Percentiles rank a stretch among this genome's conserved stretches.
Conservation (phyloP, 2,113 vertebrate species). For the Cebus imitator region DNA sequence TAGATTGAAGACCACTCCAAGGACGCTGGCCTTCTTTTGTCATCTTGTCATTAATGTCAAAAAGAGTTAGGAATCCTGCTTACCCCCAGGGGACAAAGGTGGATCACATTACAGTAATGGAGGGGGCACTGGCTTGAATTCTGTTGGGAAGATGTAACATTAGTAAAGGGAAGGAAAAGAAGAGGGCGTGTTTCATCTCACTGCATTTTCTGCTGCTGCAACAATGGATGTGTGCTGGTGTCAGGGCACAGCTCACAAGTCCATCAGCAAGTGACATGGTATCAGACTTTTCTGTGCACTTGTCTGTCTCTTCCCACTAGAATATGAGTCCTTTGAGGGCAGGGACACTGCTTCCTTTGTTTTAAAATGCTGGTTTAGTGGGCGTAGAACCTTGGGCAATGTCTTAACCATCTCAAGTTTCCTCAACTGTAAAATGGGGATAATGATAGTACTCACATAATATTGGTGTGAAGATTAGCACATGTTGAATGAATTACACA, state of each 20-base stretch:
- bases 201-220: neutral
- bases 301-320: neutral
- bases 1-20: neutral
- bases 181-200: neutral
- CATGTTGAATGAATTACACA: neutral
- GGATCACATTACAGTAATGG: neutral
- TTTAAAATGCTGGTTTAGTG: neutral
- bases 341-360: neutral
- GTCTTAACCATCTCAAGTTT: neutral
- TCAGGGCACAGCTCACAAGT: neutral
- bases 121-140: neutral
- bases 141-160: neutral
- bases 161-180: neutral
- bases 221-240: neutral
- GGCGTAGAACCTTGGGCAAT: neutral
- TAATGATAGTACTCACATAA: neutral
- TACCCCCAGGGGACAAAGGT: neutral
- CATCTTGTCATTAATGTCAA: neutral
- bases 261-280: neutral
- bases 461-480: neutral
- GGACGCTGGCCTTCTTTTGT: neutral
- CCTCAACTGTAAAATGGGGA: constrained; percentile 38
- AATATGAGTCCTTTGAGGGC: neutral
- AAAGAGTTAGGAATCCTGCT: neutral
- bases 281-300: neutral